phyloP scores from a whole-genome alignment of 1,140 invertebrate genomes.

The Eulimnadia texana region DNA sequence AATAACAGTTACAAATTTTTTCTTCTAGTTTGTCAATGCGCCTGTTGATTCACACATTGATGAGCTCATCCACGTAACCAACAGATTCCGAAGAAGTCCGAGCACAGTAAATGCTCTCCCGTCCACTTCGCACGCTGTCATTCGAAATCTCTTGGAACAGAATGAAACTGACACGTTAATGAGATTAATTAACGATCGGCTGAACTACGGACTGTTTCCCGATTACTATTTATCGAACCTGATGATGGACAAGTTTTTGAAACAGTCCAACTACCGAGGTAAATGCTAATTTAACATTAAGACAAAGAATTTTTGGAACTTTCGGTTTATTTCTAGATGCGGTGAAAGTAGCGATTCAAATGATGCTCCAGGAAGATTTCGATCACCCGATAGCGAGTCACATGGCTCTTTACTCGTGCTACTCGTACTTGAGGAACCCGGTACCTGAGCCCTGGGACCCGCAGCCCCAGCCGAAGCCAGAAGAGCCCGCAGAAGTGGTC shows the following conservation, averaged over 20 bases:
- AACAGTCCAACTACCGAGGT: conserved; percentile 43
- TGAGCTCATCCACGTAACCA: conserved; percentile 49
- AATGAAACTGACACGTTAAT: conserved; percentile 45
- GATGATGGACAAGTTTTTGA: conserved; percentile 64
- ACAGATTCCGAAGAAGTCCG: conserved; percentile 50
- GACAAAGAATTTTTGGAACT: too few species aligned
- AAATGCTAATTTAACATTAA: too few species aligned
- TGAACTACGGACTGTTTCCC: conserved; percentile 79
- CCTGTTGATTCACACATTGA: conserved; percentile 35
- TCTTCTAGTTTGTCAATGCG: conserved; percentile 41
- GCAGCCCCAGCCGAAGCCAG: conserved; percentile 19
- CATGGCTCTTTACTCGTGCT: conserved; percentile 56
- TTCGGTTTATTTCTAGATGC: conserved; percentile 36
- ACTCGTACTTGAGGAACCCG: conserved; percentile 50
- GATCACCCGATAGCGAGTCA: conserved; percentile 50
- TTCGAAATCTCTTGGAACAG: conserved; percentile 47
- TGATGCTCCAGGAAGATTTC: conserved; percentile 82
- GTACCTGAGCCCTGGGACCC: conserved; percentile 32
- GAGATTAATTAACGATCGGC: conserved; percentile 55
- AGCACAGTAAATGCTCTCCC: conserved; percentile 50
- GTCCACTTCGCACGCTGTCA: conserved; percentile 65
- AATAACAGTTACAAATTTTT: not conserved
- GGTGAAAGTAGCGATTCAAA: conserved; percentile 52
- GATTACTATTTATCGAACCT: conserved; percentile 64
- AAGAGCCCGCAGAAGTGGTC: conserved; percentile 31